Evolutionary conservation across 2,797 vertebrate species (phyloP), one percentile per base, ranked within the genome.

Genomic region (Myioborus miniatus): DNA sequence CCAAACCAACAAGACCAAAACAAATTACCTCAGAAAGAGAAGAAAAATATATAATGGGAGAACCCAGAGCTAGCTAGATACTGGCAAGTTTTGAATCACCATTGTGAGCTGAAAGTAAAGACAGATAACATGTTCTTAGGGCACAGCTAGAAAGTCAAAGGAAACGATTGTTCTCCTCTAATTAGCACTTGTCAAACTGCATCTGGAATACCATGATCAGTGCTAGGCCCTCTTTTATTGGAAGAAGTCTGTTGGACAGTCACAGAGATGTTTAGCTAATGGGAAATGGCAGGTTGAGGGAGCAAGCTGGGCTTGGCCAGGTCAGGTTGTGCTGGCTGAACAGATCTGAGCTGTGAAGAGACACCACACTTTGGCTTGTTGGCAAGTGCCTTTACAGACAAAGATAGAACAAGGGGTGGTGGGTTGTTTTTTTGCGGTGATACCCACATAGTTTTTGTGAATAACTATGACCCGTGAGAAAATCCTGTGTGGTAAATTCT

Each of bases 1-100:
- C 6, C 6, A 49, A 37, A 17, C 4, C 12, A 44, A 44, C 3
- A 36, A 30, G 44, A 22, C 4, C 1, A 1, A 10, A 74, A 11
- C 7, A 17, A 53, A n/a, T 4, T 9, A 9, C 7, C 10, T 8
- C 12, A 74, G 6, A 29, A n/a, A 29, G 15, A 24, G n/a, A 30
- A 14, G 11, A 22, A 75, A 47, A 36, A 23, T 6, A 37, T 50
- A 2, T 13, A 56, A 32, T 34, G 12, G 37, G 22, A 64, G 29
- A 86, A 27, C 26, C 37, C 71, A 44, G 6, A 81, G 21, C 15
- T 34, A 55, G 8, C 21, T 77, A 36, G 22, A 39, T 64, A 60
- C 8, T 84, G 50, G 34, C 23, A 70, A 85, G 15, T 53, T 87
- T 69, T 71, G 22, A 76, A 69, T n/a, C 6, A 30, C 4, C 2